Base-by-base conservation (phyloP, 2,113 vertebrate species). In the Anguilla rostrata region DNA sequence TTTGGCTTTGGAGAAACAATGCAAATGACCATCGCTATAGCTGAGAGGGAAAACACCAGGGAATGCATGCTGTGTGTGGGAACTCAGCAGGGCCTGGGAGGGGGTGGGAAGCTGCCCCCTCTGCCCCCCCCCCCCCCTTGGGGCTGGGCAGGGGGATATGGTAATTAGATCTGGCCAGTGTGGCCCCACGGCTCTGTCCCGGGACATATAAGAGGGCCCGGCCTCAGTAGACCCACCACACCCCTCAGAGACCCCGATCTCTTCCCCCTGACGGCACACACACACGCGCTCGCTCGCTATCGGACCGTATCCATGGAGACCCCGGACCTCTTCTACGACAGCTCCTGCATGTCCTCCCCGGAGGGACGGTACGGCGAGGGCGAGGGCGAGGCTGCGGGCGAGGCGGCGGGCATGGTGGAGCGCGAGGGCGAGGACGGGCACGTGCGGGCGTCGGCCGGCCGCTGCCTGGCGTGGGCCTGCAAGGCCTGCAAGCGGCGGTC, bases 391-490 rank as follows among this genome's bases (percentile, higher is more conserved):
- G 34, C 34, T 83, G 93, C 95, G 7, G 93, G 93, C 26, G 92
- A 95, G 86, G 93, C 92, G 3, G 89, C 89, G 14, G 95, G 96
- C 88, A n/a, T n/a, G n/a, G n/a, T n/a, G n/a, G n/a, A n/a, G 97
- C 97, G 98, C 2, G 98, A 98, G 90, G 98, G 98, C 0, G 98
- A 98, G 89, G 98, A 99, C 0, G 97, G 98, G 91, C 98, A 99
- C 22, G 92, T 99, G 83, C 91, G 98, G 84, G 97, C 95, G 18
- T 98, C 98, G 0, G 96, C 97, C 0, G 98, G 98, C 9, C 98
- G 96, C 92, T 99, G 98, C 92, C 97, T 99, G 86, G 94, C 97
- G 93, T 99, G 98, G 98, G 98, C 98, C 91, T 99, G 98, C 94
- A 99, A 98, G 93, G 98, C 98, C 3, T 99, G 98, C 93, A 99